Evolutionary conservation across 1,140 invertebrate genomes (phyloP).

Genomic region (Drosophila melanica): DNA sequence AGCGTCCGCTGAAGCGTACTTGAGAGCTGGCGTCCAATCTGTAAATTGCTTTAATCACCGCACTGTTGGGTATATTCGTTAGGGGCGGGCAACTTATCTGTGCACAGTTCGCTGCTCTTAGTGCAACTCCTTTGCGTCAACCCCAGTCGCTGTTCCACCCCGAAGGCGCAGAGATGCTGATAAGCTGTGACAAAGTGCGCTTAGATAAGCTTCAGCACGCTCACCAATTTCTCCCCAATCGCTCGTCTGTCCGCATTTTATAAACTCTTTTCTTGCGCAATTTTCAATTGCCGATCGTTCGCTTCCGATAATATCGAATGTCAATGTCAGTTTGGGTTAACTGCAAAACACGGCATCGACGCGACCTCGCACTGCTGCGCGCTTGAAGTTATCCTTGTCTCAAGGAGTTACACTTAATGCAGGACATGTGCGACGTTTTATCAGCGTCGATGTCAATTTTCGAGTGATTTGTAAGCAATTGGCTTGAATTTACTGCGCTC

Average conservation of each 20-base stretch:
- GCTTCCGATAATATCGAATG: constrained; percentile 75
- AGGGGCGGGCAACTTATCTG: constrained; percentile 47
- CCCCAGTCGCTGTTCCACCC: neutral
- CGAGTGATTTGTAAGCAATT: constrained; percentile 79
- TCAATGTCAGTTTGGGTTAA: constrained; percentile 68
- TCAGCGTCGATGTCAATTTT: constrained; percentile 68
- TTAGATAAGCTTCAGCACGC: constrained; percentile 51
- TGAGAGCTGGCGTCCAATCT: constrained; percentile 63
- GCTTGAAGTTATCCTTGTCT: constrained; percentile 36
- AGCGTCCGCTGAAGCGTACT: constrained; percentile 40
- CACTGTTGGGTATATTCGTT: neutral
- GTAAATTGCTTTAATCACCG: constrained; percentile 78
- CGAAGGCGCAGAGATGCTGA: constrained; percentile 61
- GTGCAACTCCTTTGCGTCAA: constrained; percentile 12
- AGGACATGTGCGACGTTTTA: constrained; percentile 59
- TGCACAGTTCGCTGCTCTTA: constrained; percentile 25
- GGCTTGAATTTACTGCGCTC: constrained; percentile 54
- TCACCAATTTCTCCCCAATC: constrained; percentile 23
- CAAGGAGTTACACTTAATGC: constrained; percentile 57
- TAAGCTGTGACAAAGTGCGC: constrained; percentile 80
- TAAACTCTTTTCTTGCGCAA: constrained; percentile 66
- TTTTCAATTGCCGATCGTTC: constrained; percentile 79
- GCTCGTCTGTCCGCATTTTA: constrained; percentile 38
- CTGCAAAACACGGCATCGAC: neutral
- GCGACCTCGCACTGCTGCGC: neutral